These are phyloP conservation scores for Podilymbus podiceps DNA, from an alignment of 2,113 vertebrate genomes.

Conservation along the genomic window DNA sequence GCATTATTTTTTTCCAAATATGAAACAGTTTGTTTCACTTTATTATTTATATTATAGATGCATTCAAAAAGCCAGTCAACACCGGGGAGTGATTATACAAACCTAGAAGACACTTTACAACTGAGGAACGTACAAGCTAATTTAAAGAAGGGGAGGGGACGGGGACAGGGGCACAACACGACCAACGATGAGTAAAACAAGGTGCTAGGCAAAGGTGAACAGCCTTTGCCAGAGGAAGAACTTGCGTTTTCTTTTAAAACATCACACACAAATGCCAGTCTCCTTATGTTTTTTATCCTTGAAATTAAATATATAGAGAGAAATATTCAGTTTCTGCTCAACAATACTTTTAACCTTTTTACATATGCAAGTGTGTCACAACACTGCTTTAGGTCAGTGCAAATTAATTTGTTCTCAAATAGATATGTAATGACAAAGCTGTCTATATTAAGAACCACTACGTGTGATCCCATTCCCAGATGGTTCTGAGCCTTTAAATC, in stretches of 20 bases:
- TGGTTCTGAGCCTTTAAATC: conserved; percentile 65
- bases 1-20: not conserved
- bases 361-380: conserved; percentile 39
- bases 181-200: not conserved
- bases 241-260: not conserved
- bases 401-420: conserved; percentile 44
- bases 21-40: not conserved
- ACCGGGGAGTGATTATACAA: not conserved
- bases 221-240: not conserved
- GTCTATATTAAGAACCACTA: conserved; percentile 63
- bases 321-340: not conserved
- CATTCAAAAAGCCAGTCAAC: not conserved
- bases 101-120: not conserved
- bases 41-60: not conserved
- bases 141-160: not conserved
- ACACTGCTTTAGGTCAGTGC: conserved; percentile 14
- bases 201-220: not conserved
- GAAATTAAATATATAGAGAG: not conserved
- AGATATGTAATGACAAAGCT: conserved; percentile 60
- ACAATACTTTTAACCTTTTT: conserved; percentile 15
- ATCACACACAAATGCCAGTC: not conserved
- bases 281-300: not conserved
- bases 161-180: not conserved
- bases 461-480: conserved; percentile 66
- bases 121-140: not conserved